Evolutionary conservation across 2,113 vertebrate genomes (phyloP).

Genomic region (Edolisoma coerulescens): DNA sequence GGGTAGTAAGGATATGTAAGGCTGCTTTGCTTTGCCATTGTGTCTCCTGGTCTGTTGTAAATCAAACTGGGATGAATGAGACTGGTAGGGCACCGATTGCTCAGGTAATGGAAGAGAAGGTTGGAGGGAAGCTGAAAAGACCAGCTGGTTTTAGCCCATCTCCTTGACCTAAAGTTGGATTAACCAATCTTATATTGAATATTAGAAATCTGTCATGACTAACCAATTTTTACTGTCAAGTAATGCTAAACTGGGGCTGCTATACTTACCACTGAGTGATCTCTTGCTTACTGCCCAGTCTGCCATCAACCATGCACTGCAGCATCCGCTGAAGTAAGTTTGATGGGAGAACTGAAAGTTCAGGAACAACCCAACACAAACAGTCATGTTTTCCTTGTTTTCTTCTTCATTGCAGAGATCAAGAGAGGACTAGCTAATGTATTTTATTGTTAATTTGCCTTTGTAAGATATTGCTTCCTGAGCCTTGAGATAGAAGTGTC

Average conservation of each 20-base stretch:
- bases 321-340: not conserved
- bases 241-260: not conserved
- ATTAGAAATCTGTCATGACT: not conserved
- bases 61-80: not conserved
- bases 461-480: constrained; percentile 1
- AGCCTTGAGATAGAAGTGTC: constrained; percentile 9
- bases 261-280: not conserved
- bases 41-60: not conserved
- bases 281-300: not conserved
- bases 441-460: constrained; percentile 32
- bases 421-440: not conserved
- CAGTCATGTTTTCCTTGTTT: not conserved
- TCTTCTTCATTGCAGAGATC: not conserved
- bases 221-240: not conserved
- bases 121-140: not conserved
- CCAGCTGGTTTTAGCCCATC: not conserved
- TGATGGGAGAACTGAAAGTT: not conserved
- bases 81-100: not conserved
- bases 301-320: not conserved
- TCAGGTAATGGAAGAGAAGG: not conserved
- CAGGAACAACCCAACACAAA: not conserved
- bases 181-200: not conserved
- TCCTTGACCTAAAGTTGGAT: not conserved
- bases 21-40: not conserved
- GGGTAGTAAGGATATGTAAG: not conserved